These are phyloP conservation scores for Xenus cinereus DNA, from an alignment of 2,113 vertebrate species.

Conservation along the genomic window DNA sequence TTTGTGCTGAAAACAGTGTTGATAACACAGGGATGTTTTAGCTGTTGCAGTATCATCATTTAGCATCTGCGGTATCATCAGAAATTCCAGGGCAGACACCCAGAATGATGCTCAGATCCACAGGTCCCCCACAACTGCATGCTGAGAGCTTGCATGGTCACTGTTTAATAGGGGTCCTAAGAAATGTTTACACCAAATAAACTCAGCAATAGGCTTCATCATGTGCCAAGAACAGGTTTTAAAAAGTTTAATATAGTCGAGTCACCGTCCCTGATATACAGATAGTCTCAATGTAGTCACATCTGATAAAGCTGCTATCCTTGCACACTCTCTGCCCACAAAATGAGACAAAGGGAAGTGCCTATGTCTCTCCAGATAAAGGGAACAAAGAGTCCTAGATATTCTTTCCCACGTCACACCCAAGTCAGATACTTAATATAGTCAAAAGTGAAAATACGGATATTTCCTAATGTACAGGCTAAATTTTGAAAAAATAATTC, in stretches of 20 bases:
- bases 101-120: accelerated
- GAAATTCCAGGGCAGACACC: background rate
- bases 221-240: background rate
- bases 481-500: conserved; percentile 1
- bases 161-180: background rate
- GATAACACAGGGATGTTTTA: background rate
- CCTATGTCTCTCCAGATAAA: background rate
- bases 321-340: background rate
- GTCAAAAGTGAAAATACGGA: background rate
- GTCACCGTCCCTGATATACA: background rate
- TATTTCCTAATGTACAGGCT: background rate
- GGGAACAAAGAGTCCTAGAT: background rate
- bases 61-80: background rate
- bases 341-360: background rate
- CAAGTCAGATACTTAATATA: background rate
- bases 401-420: accelerated
- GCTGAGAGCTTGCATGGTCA: background rate
- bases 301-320: background rate
- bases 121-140: background rate
- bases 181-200: background rate
- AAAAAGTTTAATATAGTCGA: background rate
- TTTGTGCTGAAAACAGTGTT: background rate
- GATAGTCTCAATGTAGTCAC: background rate
- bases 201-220: background rate
- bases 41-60: too few relatives aligned